Conservation (phyloP, 2,888 invertebrate genomes). For the Tholera decimalis region DNA sequence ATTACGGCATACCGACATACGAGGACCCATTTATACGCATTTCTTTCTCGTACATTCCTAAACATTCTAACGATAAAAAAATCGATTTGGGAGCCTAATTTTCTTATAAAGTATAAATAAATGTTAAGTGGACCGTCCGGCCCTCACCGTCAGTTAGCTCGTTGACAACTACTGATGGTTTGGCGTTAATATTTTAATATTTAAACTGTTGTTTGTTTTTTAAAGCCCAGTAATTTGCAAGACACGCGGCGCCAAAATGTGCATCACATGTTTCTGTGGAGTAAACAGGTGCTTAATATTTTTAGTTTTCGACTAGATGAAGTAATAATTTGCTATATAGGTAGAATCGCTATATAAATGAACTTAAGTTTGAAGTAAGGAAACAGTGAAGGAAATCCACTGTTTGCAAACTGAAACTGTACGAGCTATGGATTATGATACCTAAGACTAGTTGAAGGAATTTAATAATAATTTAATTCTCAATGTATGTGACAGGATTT, state of each 20-base stretch:
- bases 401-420: no score
- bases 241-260: slow-evolving; percentile 19
- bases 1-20: slow-evolving; percentile 46
- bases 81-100: slow-evolving; percentile 52
- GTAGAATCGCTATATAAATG: no score
- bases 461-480: no score
- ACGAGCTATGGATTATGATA: no score
- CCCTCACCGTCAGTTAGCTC: slow-evolving; percentile 26
- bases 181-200: slow-evolving; percentile 50
- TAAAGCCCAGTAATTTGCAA: slow-evolving; percentile 34
- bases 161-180: slow-evolving; percentile 47
- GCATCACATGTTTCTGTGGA: slow-evolving; percentile 4
- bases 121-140: slow-evolving; percentile 50
- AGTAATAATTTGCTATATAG: background rate
- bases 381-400: no score
- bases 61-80: slow-evolving; percentile 45
- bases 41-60: slow-evolving; percentile 55
- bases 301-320: background rate
- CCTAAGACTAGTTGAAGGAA: no score
- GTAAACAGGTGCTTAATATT: slow-evolving; percentile 6
- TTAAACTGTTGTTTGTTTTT: slow-evolving; percentile 39
- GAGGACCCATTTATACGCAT: slow-evolving; percentile 47
- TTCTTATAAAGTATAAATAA: slow-evolving; percentile 59
- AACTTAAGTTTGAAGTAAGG: no score
- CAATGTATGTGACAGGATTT: slow-evolving; percentile 1